Base-by-base conservation (phyloP, 2,888 invertebrate genomes). In the Dicycla oo region DNA sequence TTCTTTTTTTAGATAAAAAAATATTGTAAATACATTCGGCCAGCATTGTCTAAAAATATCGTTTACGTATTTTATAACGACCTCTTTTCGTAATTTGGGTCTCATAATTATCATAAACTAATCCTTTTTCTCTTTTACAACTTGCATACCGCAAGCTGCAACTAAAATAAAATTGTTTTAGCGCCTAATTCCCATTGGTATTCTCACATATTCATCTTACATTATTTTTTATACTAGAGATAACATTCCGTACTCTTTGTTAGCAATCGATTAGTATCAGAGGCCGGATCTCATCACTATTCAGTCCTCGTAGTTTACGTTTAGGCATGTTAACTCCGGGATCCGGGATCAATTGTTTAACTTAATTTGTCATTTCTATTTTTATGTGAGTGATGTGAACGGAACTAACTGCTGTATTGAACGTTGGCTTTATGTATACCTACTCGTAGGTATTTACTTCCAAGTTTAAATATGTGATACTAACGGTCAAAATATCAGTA, bases 351-450 rank as follows among this genome's bases (percentile, higher is more conserved):
- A 74, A 86, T 80, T 83, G 73, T 75, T 75, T 76, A 64, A 69
- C 38, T 75, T 80, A 78, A 66, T 75, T 82, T 84, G 82, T 86
- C 86, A 86, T 78, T 80, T 80, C 84, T 86, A 86, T 86, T 86
- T 84, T 81, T 86, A 77, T 65, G 69, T 58, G 23, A 69, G n/a
- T 68, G 67, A 67, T 73, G 69, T 69, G 23, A 57, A 49, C 47
- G 30, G n/a, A 49, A 62, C 30, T 34, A 30, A 58, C 2, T n/a
- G 6, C 15, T 34, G 10, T 18, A 15, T 58, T 58, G 38, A n/a
- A 38, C 15, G 4, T 38, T n/a, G 2, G 8, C n/a, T n/a, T n/a
- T 38, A n/a, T 57, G 20, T 3, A 20, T 56, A 18, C 23, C 18
- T 18, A 30, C 3, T 20, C 11, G 20, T 30, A 1, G 11, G 15